phyloP scores from a whole-genome alignment of 1,140 invertebrate genomes.

The Drosophila jambulina region DNA sequence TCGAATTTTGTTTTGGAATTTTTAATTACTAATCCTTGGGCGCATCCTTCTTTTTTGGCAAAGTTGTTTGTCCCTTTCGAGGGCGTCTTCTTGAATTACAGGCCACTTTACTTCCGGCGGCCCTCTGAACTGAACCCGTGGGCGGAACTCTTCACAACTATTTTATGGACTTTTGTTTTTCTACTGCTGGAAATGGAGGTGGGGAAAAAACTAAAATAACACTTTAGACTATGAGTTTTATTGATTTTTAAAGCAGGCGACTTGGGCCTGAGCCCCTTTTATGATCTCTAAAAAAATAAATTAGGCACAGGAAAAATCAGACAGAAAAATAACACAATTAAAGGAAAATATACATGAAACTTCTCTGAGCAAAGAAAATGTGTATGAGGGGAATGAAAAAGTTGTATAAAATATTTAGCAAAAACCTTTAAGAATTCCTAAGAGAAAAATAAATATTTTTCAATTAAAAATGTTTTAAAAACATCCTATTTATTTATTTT shows the following conservation, averaged over 20 bases:
- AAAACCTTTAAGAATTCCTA: too few species aligned
- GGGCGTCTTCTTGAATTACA: conserved; percentile 47
- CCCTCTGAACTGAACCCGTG: conserved; percentile 9
- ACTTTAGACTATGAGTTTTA: conserved; percentile 61
- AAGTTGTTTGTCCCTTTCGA: conserved; percentile 54
- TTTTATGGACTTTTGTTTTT: conserved; percentile 62
- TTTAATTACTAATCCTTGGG: conserved; percentile 65
- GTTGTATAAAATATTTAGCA: background rate
- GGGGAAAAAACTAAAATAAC: conserved; percentile 67
- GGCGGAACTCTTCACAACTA: conserved; percentile 66
- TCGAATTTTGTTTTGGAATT: conserved; percentile 42
- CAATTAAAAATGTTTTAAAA: too few species aligned
- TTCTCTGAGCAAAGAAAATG: background rate
- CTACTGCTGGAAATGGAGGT: conserved; percentile 12
- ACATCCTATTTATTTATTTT: too few species aligned
- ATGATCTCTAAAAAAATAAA: conserved; percentile 57
- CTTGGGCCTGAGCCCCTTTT: conserved; percentile 33
- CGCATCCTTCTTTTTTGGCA: conserved; percentile 62
- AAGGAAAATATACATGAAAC: background rate
- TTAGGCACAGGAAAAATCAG: conserved; percentile 39
- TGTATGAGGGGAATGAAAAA: background rate
- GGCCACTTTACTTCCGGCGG: conserved; percentile 56
- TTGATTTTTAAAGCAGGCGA: conserved; percentile 62
- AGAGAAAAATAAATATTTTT: too few species aligned
- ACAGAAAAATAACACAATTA: conserved; percentile 8